These are phyloP conservation scores for Distichodus sexfasciatus DNA, from an alignment of 2,797 vertebrate genomes.

Conservation along the genomic window DNA sequence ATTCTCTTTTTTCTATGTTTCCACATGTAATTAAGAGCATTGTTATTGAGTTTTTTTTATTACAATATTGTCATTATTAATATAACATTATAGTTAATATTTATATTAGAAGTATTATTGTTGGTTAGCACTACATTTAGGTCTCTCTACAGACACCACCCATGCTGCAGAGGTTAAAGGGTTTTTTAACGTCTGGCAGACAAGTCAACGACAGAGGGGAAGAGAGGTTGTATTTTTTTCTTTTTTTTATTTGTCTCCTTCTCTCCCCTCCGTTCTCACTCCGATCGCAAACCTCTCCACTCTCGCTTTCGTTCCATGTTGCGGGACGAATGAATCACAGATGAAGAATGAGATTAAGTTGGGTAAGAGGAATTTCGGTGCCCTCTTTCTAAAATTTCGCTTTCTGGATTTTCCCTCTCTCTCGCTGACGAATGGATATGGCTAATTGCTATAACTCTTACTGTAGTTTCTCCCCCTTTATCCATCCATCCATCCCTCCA, in stretches of 20 bases:
- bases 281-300: neutral
- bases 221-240: slow-evolving; percentile 40
- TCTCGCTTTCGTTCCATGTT: neutral
- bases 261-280: neutral
- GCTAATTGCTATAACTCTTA: slow-evolving; percentile 34
- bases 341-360: slow-evolving; percentile 39
- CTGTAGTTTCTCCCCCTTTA: slow-evolving; percentile 16
- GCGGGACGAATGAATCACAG: slow-evolving; percentile 9
- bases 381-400: too few species aligned
- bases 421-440: slow-evolving; percentile 60
- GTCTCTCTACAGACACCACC: slow-evolving; percentile 49
- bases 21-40: slow-evolving; percentile 60
- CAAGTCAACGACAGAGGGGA: slow-evolving; percentile 51
- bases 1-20: slow-evolving; percentile 53
- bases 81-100: slow-evolving; percentile 54
- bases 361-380: slow-evolving; percentile 10
- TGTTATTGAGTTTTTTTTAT: slow-evolving; percentile 51
- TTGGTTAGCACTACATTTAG: slow-evolving; percentile 57
- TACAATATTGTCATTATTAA: slow-evolving; percentile 41
- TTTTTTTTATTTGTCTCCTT: too few species aligned
- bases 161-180: slow-evolving; percentile 62
- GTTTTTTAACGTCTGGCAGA: slow-evolving; percentile 56
- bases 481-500: slow-evolving; percentile 32
- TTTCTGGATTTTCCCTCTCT: neutral
- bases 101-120: slow-evolving; percentile 64